Base-by-base conservation (phyloP, 2,113 vertebrate species). In the Eubucco bourcierii region DNA sequence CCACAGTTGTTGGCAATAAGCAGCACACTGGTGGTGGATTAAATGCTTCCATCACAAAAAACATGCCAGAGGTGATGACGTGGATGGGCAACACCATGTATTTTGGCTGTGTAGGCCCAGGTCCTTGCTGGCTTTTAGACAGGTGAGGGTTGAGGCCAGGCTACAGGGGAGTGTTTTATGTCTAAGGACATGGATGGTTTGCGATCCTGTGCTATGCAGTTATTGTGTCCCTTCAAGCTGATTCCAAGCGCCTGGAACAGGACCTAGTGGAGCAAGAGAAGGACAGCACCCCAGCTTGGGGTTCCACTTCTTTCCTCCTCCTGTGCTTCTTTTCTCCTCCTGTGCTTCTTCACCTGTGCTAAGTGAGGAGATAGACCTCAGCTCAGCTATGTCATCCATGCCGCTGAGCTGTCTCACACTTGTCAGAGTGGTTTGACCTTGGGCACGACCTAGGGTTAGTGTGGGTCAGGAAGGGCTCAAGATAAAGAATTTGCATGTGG, bases 11-110 rank as follows among this genome's bases (percentile, higher is more conserved):
- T 15, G n/a, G 5, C n/a, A 67, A 71, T 24, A 33, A 88, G 74
- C 11, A 70, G 20, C 24, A 61, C 16, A 37, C 6, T 20, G 9
- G 3, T 37, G n/a, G 66, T 55, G 28, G 23, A 59, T 63, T 46
- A 66, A 63, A 66, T 0, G 1, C 4, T 53, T 68, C 31, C 12
- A 59, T 58, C n/a, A 71, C 27, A 68, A 39, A 41, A 74, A 24
- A 1, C 19, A 31, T n/a, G 27, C 19, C 80, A 70, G 44, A 92
- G 84, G n/a, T 33, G 5, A 41, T 27, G 15, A 10, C 0, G 0
- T 33, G 21, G 34, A 10, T 71, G 41, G 25, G 25, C 7, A 63
- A 3, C 10, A 25, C 15, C 16, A 9, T 34, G 1, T 50, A 9
- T 72, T 80, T 83, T 46, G 68, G 31, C 19, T 37, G 21, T n/a